Conservation (phyloP, 1,140 invertebrate genomes). For the Eufriesea mexicana region DNA sequence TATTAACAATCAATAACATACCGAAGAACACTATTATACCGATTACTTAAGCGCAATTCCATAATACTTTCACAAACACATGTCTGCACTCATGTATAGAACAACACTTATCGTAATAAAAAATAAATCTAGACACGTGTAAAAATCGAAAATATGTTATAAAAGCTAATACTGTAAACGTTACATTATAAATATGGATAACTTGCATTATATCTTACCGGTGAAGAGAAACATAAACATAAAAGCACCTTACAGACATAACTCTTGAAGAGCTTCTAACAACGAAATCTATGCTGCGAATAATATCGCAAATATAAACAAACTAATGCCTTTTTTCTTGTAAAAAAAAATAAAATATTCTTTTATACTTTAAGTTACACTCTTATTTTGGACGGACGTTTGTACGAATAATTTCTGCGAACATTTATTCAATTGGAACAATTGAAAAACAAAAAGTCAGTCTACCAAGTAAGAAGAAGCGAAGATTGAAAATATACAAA, state of each 20-base stretch:
- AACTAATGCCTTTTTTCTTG: neutral
- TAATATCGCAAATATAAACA: neutral
- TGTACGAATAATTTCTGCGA: conserved; percentile 16
- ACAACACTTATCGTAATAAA: neutral
- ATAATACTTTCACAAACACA: neutral
- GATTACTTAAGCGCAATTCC: conserved; percentile 27
- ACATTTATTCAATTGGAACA: neutral
- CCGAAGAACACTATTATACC: conserved; percentile 7
- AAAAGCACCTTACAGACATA: conserved; percentile 33
- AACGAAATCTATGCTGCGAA: neutral
- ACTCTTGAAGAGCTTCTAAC: neutral
- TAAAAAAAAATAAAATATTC: neutral
- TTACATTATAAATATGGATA: conserved; percentile 55
- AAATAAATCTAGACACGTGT: conserved; percentile 15
- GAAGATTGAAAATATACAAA: neutral
- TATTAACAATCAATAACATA: conserved; percentile 44
- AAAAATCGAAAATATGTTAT: conserved; percentile 46
- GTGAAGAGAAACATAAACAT: conserved; percentile 8
- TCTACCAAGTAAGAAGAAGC: neutral
- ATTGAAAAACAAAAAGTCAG: neutral
- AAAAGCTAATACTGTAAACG: conserved; percentile 64
- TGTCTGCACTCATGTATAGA: neutral
- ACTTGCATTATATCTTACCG: neutral
- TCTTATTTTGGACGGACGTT: conserved; percentile 13
- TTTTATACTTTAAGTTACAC: neutral